Conservation (phyloP, 2,797 vertebrate species). For the Hemibagrus guttatus region DNA sequence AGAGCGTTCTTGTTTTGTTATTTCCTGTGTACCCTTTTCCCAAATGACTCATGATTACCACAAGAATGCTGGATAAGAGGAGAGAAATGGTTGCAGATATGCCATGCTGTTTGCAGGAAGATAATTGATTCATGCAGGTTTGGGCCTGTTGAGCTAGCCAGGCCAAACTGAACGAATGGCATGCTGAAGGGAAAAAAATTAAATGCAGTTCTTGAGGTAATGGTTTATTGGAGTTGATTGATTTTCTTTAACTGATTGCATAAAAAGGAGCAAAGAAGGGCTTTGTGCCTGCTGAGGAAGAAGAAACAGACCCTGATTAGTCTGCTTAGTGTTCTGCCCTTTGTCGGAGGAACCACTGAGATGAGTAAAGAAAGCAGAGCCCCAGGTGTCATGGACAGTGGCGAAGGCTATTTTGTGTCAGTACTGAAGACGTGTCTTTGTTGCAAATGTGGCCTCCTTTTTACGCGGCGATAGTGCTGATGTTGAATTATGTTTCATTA, state of each 20-base stretch:
- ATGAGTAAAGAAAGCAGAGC: constrained; percentile 31
- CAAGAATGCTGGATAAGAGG: constrained; percentile 21
- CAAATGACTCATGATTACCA: background rate
- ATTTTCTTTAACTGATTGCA: background rate
- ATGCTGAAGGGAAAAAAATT: background rate
- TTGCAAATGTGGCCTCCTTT: background rate
- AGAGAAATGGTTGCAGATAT: constrained; percentile 18
- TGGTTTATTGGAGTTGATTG: background rate
- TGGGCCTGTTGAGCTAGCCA: constrained; percentile 32
- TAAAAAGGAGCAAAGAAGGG: background rate
- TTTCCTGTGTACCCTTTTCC: constrained; percentile 4
- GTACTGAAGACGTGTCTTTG: background rate
- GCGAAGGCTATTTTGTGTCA: constrained; percentile 14
- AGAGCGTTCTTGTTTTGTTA: background rate
- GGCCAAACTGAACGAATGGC: constrained; percentile 15
- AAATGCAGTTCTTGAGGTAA: background rate
- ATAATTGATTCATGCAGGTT: constrained; percentile 33
- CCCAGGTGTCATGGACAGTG: background rate
- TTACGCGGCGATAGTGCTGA: background rate
- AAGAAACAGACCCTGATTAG: constrained; percentile 22
- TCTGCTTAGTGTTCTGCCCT: constrained; percentile 4
- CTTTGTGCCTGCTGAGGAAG: background rate
- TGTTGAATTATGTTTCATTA: background rate
- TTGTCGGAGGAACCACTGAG: constrained; percentile 10
- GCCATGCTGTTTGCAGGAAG: constrained; percentile 19